A percentile compares a stretch with the other conserved stretches of the same genome.
Conservation (phyloP, 2,888 invertebrate species). For the Athalia cordata region DNA sequence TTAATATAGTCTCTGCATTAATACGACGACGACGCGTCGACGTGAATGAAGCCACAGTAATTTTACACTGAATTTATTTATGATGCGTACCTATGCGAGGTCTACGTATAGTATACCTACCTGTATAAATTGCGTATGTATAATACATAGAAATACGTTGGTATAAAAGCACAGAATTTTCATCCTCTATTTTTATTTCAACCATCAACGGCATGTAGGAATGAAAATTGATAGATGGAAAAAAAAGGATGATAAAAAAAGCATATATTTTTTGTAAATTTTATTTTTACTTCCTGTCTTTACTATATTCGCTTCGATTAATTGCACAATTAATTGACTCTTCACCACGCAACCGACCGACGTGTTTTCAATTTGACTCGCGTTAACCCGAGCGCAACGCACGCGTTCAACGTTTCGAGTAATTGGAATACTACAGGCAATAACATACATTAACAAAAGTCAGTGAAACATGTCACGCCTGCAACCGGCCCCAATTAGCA, state of each 20-base stretch:
- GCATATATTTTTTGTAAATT: background rate
- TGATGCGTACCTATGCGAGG: too few relatives aligned
- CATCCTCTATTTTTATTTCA: too few relatives aligned
- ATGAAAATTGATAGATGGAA: too few relatives aligned
- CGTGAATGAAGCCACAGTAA: background rate
- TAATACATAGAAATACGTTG: too few relatives aligned
- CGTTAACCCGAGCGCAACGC: slow-evolving; percentile 27
- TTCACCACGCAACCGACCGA: background rate
- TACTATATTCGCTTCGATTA: background rate
- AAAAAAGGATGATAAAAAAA: background rate
- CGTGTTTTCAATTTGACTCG: slow-evolving; percentile 13
- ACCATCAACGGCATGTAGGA: too few relatives aligned
- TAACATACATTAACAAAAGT: slow-evolving; percentile 40
- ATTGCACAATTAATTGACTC: slow-evolving; percentile 37
- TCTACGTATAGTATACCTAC: too few relatives aligned
- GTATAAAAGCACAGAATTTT: background rate
- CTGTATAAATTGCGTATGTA: too few relatives aligned
- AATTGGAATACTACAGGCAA: slow-evolving; percentile 42
- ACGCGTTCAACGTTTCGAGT: slow-evolving; percentile 41
- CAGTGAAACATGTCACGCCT: slow-evolving; percentile 33
- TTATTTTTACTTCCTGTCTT: background rate
- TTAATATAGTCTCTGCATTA: slow-evolving; percentile 10
- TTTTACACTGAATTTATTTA: background rate
- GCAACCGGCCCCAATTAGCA: slow-evolving; percentile 27
- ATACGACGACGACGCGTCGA: slow-evolving; percentile 3